A percentile compares a stretch with the other conserved stretches of the same genome.
phyloP scores from a whole-genome alignment of 1,140 invertebrate species.

The Drosophila willistoni region DNA sequence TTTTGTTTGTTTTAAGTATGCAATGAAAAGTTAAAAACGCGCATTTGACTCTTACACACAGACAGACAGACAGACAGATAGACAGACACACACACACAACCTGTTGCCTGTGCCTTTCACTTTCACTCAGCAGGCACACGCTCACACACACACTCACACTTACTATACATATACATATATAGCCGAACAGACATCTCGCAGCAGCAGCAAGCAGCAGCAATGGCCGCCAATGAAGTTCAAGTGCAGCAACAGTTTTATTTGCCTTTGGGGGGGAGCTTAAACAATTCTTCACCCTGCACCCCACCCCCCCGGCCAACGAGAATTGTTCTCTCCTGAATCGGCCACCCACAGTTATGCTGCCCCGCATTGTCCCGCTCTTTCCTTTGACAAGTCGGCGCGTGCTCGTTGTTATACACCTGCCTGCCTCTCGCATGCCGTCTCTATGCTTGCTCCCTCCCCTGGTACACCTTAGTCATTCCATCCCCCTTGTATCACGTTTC shows the following conservation, averaged over 20 bases:
- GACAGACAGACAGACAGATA: not conserved
- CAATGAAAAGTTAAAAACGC: constrained; percentile 29
- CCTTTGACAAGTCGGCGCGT: constrained; percentile 41
- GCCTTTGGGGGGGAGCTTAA: constrained; percentile 35
- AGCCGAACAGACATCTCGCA: constrained; percentile 19
- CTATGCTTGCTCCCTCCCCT: not conserved
- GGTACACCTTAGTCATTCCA: too few species aligned
- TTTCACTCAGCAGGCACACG: constrained; percentile 9
- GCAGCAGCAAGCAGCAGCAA: constrained; percentile 24
- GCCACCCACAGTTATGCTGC: constrained; percentile 1
- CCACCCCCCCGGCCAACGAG: not conserved
- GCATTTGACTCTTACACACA: not conserved
- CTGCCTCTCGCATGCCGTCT: constrained; percentile 14
- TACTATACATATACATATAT: not conserved
- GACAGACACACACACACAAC: constrained; percentile 22
- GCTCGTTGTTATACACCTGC: constrained; percentile 37
- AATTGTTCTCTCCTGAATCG: not conserved
- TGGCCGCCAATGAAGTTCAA: constrained; percentile 75
- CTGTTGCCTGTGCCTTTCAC: constrained; percentile 19
- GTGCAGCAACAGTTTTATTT: constrained; percentile 74
- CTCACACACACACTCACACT: constrained; percentile 7
- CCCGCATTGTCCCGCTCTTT: not conserved
- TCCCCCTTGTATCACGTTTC: constrained; percentile 51
- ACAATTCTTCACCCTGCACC: not conserved
- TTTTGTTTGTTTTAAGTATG: constrained; percentile 20